Evolutionary conservation across 2,888 invertebrate genomes (phyloP).

Genomic region (Cryptophagus acutangulus): DNA sequence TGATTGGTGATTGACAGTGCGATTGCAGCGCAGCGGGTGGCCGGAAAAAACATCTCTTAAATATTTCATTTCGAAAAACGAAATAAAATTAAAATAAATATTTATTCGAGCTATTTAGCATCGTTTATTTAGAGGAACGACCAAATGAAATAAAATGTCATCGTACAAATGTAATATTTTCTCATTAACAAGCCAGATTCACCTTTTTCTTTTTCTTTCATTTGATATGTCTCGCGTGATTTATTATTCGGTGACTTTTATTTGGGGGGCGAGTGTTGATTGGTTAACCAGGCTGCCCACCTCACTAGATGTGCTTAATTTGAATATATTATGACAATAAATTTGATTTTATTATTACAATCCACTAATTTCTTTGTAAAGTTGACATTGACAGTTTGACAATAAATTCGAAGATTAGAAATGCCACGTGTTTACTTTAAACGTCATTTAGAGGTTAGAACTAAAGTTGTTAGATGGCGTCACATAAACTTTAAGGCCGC

Average conservation of each 20-base stretch:
- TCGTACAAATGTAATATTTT: conserved; percentile 37
- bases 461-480: too few species aligned
- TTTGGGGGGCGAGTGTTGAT: conserved; percentile 14
- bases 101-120: too few species aligned
- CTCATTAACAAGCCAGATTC: conserved; percentile 45
- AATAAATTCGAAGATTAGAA: too few species aligned
- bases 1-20: conserved; percentile 48
- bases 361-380: too few species aligned
- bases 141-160: not conserved
- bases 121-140: too few species aligned
- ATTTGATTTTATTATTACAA: conserved; percentile 39
- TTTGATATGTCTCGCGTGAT: conserved; percentile 17
- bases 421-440: too few species aligned
- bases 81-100: too few species aligned
- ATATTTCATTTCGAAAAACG: too few species aligned
- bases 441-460: too few species aligned
- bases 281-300: conserved; percentile 12
- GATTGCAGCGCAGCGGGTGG: conserved; percentile 47
- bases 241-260: not conserved
- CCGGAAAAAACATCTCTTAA: too few species aligned
- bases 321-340: conserved; percentile 46
- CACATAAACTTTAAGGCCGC: too few species aligned
- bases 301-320: conserved; percentile 35
- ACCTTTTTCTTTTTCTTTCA: conserved; percentile 35
- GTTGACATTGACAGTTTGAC: too few species aligned